phyloP scores from a whole-genome alignment of 2,113 vertebrate genomes.

The Peucedramus taeniatus region DNA sequence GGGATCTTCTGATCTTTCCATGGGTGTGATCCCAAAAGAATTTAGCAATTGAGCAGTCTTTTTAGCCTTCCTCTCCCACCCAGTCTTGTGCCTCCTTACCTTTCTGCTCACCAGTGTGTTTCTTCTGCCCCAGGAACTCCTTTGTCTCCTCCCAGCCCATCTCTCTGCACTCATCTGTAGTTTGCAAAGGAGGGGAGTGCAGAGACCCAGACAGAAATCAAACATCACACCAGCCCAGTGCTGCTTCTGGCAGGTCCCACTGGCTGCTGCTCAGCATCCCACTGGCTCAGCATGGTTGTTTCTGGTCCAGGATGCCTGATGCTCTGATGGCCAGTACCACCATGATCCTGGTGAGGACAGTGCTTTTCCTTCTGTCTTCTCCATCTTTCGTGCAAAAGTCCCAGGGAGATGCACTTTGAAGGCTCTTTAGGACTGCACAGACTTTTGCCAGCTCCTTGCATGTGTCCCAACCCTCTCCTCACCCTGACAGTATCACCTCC shows the following conservation, averaged over 20 bases:
- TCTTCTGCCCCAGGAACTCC: neutral
- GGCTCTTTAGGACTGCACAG: neutral
- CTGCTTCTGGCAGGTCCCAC: neutral
- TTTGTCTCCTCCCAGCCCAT: neutral
- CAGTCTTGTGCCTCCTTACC: neutral
- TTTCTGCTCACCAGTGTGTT: neutral
- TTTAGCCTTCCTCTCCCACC: neutral
- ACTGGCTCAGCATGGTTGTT: neutral
- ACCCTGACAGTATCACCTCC: neutral
- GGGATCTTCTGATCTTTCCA: neutral
- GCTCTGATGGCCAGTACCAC: neutral
- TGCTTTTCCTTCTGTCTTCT: neutral
- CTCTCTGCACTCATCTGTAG: neutral
- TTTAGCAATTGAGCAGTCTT: neutral
- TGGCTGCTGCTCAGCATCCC: neutral
- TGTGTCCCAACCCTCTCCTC: neutral
- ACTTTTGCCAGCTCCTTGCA: neutral
- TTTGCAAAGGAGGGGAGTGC: neutral
- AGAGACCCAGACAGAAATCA: neutral
- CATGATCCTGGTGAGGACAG: neutral
- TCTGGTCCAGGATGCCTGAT: neutral
- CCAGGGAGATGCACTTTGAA: neutral
- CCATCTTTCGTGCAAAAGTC: neutral
- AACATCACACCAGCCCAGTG: neutral
- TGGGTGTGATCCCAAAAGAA: neutral